Conservation (phyloP, 2,888 invertebrate genomes). For the Latrodectus elegans region DNA sequence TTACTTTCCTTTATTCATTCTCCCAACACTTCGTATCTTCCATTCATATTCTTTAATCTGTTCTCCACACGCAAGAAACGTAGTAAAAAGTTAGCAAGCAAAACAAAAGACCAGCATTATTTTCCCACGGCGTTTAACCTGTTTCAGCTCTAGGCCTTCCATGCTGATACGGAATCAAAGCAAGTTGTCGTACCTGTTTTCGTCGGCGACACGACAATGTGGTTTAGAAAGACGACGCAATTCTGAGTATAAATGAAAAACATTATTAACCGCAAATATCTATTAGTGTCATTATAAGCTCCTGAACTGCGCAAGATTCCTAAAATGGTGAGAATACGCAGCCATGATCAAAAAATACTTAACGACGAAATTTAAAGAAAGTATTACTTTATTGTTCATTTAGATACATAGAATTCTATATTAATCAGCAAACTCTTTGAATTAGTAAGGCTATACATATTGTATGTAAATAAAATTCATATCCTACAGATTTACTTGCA, state of each 20-base stretch:
- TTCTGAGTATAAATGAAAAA: not conserved
- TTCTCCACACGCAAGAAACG: conserved; percentile 55
- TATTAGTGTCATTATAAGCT: conserved; percentile 19
- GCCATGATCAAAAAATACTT: not conserved
- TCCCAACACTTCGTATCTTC: conserved; percentile 18
- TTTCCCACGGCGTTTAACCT: conserved; percentile 68
- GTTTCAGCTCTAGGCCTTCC: conserved; percentile 36
- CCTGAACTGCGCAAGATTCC: not conserved
- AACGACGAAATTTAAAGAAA: too few relatives aligned
- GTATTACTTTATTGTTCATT: too few relatives aligned
- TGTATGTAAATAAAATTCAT: too few relatives aligned
- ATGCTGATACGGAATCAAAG: conserved; percentile 21
- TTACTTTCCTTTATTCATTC: conserved; percentile 9
- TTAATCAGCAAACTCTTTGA: too few relatives aligned
- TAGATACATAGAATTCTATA: too few relatives aligned
- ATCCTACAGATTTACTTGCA: too few relatives aligned
- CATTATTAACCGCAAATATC: conserved; percentile 35
- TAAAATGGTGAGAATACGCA: not conserved
- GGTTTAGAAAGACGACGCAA: not conserved
- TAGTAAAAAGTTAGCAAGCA: conserved; percentile 30
- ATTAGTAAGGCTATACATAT: too few relatives aligned
- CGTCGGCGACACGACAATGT: conserved; percentile 57
- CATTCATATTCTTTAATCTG: conserved; percentile 60
- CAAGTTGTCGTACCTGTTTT: conserved; percentile 64
- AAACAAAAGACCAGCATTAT: conserved; percentile 41